These are phyloP conservation scores for Ptychobarbus kaznakovi DNA, from an alignment of 2,797 vertebrate species.

Conservation along the genomic window DNA sequence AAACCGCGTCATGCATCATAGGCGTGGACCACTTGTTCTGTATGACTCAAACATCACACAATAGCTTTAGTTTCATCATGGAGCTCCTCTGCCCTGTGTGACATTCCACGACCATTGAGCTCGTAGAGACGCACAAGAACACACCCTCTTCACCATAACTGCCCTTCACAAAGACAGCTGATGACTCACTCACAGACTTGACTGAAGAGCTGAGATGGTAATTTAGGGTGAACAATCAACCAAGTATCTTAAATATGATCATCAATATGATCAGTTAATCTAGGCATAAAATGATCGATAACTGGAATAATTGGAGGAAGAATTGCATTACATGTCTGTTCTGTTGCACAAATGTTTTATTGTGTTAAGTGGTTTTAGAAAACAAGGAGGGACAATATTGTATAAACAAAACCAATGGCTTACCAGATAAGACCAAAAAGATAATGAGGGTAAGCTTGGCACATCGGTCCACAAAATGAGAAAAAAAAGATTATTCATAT, in stretches of 20 bases:
- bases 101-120: slow-evolving; percentile 41
- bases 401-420: slow-evolving; percentile 1
- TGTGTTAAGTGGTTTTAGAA: not conserved
- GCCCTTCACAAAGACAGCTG: slow-evolving; percentile 46
- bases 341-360: not conserved
- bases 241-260: not conserved
- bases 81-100: slow-evolving; percentile 30
- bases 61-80: slow-evolving; percentile 25
- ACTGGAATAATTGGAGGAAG: not conserved
- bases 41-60: slow-evolving; percentile 45
- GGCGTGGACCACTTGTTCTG: slow-evolving; percentile 30
- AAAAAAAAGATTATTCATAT: not conserved
- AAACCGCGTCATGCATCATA: slow-evolving; percentile 3
- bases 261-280: not conserved
- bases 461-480: not conserved
- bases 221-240: not conserved
- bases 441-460: not conserved
- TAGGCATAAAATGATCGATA: slow-evolving; percentile 1
- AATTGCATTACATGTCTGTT: slow-evolving; percentile 2
- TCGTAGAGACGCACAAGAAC: slow-evolving; percentile 25
- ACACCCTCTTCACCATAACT: slow-evolving; percentile 37
- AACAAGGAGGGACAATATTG: not conserved
- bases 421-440: not conserved
- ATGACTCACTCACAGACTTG: slow-evolving; percentile 48
- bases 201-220: slow-evolving; percentile 22